Evolutionary conservation across 2,113 vertebrate species (phyloP).

Genomic region (Erythrocercus mccallii): DNA sequence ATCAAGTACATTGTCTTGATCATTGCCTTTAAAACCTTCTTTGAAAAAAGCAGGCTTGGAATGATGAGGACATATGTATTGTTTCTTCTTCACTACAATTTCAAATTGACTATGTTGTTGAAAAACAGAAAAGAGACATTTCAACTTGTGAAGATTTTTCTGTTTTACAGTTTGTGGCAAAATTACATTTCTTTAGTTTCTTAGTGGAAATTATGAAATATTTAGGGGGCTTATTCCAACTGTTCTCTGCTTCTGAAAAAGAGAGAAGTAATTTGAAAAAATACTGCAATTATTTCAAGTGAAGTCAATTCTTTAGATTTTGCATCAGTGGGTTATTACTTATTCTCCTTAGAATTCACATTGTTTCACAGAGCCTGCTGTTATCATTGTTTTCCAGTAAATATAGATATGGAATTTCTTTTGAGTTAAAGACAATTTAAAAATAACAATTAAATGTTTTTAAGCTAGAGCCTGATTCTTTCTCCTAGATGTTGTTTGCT

Average conservation of each 20-base stretch:
- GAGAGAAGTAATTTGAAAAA: not conserved
- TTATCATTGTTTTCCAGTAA: not conserved
- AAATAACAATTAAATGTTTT: not conserved
- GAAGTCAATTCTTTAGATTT: not conserved
- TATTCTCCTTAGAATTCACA: not conserved
- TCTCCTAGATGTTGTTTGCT: not conserved
- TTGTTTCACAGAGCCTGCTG: not conserved
- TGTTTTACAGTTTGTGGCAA: not conserved
- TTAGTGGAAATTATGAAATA: not conserved
- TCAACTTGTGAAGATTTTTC: not conserved
- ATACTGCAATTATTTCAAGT: not conserved
- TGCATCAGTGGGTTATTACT: not conserved
- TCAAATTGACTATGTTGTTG: not conserved
- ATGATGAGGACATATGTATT: not conserved
- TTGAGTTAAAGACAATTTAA: not conserved
- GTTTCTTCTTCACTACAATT: not conserved
- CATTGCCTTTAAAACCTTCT: not conserved
- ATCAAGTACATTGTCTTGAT: not conserved
- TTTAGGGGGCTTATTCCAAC: not conserved
- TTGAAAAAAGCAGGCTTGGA: not conserved
- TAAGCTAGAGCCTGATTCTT: not conserved
- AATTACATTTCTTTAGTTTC: not conserved
- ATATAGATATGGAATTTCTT: not conserved
- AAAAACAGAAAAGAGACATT: not conserved
- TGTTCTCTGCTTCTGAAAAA: not conserved